Percentiles rank a stretch among this genome's conserved stretches.
phyloP scores from a whole-genome alignment of 2,797 vertebrate species.

The Agapornis canus region DNA sequence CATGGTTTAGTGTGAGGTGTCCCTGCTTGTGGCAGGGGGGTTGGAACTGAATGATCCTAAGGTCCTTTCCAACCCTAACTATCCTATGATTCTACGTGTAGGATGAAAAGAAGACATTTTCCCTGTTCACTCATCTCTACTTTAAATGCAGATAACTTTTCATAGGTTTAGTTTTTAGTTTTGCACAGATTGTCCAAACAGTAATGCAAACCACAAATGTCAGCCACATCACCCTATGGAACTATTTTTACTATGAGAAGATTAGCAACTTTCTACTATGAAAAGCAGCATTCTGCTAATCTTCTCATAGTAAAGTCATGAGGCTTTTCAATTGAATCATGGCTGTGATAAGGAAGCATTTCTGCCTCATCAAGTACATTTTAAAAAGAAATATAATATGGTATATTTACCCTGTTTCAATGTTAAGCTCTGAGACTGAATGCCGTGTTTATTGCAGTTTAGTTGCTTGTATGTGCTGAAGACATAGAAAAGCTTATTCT shows the following conservation, averaged over 20 bases:
- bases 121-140: background rate
- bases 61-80: no score
- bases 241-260: background rate
- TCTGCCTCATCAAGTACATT: background rate
- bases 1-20: no score
- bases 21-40: no score
- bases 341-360: background rate
- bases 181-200: slow-evolving; percentile 31
- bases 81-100: no score
- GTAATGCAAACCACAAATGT: slow-evolving; percentile 23
- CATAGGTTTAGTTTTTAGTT: background rate
- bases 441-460: background rate
- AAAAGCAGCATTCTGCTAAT: background rate
- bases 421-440: slow-evolving; percentile 43
- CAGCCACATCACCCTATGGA: background rate
- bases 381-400: background rate
- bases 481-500: background rate
- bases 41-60: no score
- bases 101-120: no score
- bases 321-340: background rate
- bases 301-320: background rate
- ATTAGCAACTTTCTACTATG: background rate
- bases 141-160: background rate
- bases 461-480: background rate
- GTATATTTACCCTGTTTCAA: background rate